Conservation (phyloP, 2,888 invertebrate genomes). For the Epinotia nisella region DNA sequence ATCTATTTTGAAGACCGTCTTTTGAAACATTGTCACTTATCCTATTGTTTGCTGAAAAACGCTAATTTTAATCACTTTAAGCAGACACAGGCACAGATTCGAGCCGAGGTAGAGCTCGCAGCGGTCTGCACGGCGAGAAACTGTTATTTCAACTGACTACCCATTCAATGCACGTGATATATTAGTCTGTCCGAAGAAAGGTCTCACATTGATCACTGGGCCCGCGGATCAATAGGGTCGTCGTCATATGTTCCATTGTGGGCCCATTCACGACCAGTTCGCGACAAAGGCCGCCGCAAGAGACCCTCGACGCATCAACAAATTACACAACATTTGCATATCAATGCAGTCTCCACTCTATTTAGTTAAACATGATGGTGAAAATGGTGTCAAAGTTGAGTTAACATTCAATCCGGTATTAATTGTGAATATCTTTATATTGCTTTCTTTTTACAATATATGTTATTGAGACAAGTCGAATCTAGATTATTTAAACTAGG, state of each 20-base stretch:
- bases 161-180: slow-evolving; percentile 67
- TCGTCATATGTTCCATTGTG: slow-evolving; percentile 78
- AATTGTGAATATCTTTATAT: slow-evolving; percentile 33
- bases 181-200: slow-evolving; percentile 67
- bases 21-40: slow-evolving; percentile 4
- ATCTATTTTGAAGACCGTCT: slow-evolving; percentile 5
- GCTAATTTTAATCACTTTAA: slow-evolving; percentile 16
- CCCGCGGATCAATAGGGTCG: slow-evolving; percentile 70
- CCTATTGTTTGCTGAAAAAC: neutral
- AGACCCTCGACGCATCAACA: slow-evolving; percentile 82
- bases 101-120: slow-evolving; percentile 37
- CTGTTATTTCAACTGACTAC: slow-evolving; percentile 74
- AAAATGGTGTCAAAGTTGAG: slow-evolving; percentile 72
- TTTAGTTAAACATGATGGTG: slow-evolving; percentile 65
- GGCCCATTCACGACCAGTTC: slow-evolving; percentile 71
- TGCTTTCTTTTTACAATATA: slow-evolving; percentile 25
- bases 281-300: slow-evolving; percentile 80
- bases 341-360: slow-evolving; percentile 68
- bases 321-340: slow-evolving; percentile 83
- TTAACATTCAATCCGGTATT: slow-evolving; percentile 51
- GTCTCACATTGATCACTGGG: slow-evolving; percentile 61
- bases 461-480: slow-evolving; percentile 12
- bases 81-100: neutral
- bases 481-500: neutral
- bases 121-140: slow-evolving; percentile 55